A percentile compares a stretch with the other conserved stretches of the same genome.
Conservation (phyloP, 2,888 invertebrate genomes). For the Coelopa pilipes region DNA sequence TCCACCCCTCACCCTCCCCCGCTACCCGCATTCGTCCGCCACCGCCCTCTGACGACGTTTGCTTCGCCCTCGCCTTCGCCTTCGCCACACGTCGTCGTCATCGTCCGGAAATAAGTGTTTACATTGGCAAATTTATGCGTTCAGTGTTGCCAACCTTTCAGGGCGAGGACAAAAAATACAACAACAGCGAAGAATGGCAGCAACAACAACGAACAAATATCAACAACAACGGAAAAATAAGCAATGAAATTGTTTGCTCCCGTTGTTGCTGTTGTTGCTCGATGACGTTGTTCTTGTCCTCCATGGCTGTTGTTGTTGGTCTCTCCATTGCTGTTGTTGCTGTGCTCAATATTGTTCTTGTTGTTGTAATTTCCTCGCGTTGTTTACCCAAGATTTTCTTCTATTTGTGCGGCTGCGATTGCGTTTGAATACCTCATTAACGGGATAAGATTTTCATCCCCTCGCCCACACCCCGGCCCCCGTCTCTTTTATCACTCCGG, state of each 20-base stretch:
- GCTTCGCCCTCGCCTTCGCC: background rate
- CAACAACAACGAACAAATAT: too few relatives aligned
- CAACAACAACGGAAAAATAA: too few relatives aligned
- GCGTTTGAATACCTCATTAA: slow-evolving; percentile 34
- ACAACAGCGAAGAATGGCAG: too few relatives aligned
- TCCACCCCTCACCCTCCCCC: too few relatives aligned
- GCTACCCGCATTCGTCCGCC: background rate
- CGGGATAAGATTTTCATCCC: slow-evolving; percentile 18
- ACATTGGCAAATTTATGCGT: slow-evolving; percentile 27
- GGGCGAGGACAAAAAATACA: background rate
- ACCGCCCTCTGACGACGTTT: background rate
- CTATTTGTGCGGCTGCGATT: slow-evolving; percentile 23
- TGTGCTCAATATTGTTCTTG: background rate
- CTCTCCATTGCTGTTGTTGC: background rate
- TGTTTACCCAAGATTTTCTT: slow-evolving; percentile 25
- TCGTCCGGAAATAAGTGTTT: slow-evolving; percentile 6
- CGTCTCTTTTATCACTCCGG: background rate
- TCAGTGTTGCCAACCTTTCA: background rate
- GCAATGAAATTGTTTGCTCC: too few relatives aligned
- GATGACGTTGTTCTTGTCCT: background rate
- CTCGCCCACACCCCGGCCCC: background rate
- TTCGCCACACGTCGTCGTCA: background rate
- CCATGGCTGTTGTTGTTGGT: background rate
- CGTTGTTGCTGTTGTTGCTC: slow-evolving; percentile 3
- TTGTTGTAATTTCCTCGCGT: too few relatives aligned